Base-by-base conservation (phyloP, 2,888 invertebrate species). In the Antheraea yamamai region DNA sequence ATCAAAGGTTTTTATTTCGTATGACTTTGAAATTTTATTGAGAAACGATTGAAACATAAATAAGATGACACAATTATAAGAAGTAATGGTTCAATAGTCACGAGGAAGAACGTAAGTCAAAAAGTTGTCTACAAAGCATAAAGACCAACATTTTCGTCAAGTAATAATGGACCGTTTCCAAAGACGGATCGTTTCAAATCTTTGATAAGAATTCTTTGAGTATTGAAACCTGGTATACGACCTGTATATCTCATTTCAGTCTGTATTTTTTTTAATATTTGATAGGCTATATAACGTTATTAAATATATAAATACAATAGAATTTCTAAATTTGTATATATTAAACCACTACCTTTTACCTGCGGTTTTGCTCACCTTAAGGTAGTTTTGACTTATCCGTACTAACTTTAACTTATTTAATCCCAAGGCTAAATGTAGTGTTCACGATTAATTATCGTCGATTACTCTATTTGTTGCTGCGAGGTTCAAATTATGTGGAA, bases 161-260 rank as follows among this genome's bases (percentile, higher is more conserved):
- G 70, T 70, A 35, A 70, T 70, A 70, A 70, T 39, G 70, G 70
- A 70, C n/a, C 70, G 70, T 70, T 70, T 70, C 26, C 39, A 70
- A 39, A 70, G 70, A 39, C 70, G 6, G 70, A 39, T 70, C 70
- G 20, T 66, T 66, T 61, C 14, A 16, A 66, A 66, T 66, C 30
- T 66, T 30, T 66, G 64, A 66, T 66, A 30, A 14, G 30, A 66
- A 30, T 66, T 30, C 26, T 30, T 30, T 30, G 4, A 30, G 16
- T 7, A 66, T 1, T 66, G 64, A 26, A 66, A 66, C 30, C 30
- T 30, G 64, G 64, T 66, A 30, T 26, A 4, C 6, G 14, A 26
- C 64, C n/a, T 61, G 47, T 47, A 61, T 23, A 20, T 55, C 1
- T 55, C 20, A 55, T 55, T 20, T 20, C 20, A 55, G 18, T 55